Evolutionary conservation across 37 sponge, comb jelly and placozoan species (phyloP).

Genomic region (Halichondria panicea): DNA sequence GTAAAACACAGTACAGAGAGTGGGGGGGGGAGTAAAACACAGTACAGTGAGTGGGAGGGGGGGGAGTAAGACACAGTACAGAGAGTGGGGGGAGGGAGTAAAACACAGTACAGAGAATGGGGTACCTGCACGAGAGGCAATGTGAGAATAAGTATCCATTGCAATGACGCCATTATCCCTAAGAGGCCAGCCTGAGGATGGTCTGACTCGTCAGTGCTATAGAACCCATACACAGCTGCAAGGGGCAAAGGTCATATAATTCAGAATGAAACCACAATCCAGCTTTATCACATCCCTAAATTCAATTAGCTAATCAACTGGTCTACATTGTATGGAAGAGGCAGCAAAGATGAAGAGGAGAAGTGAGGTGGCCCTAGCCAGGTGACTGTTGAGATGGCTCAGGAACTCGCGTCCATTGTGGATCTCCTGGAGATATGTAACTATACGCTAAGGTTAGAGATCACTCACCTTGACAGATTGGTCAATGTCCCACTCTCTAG

Average conservation of each 20-base stretch:
- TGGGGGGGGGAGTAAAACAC: no score
- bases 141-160: slow-evolving; percentile 34
- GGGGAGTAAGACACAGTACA: no score
- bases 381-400: slow-evolving; percentile 39
- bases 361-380: slow-evolving; percentile 29
- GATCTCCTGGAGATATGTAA: slow-evolving; percentile 13
- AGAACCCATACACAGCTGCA: slow-evolving; percentile 19
- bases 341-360: slow-evolving; percentile 46
- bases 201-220: not conserved
- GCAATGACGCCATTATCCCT: slow-evolving; percentile 19
- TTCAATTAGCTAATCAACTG: not conserved
- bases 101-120: not conserved
- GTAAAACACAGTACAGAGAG: no score
- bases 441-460: not conserved
- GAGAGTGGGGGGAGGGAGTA: no score
- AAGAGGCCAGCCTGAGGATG: not conserved
- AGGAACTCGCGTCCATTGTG: slow-evolving; percentile 23
- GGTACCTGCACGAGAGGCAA: slow-evolving; percentile 59
- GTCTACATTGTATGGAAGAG: not conserved
- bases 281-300: not conserved
- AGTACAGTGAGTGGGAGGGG: no score
- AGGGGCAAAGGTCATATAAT: not conserved
- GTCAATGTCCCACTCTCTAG: slow-evolving; percentile 59
- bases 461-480: slow-evolving; percentile 52
- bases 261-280: not conserved